Base-by-base conservation (phyloP, 1,140 invertebrate genomes). In the Tetragnatha versicolor region DNA sequence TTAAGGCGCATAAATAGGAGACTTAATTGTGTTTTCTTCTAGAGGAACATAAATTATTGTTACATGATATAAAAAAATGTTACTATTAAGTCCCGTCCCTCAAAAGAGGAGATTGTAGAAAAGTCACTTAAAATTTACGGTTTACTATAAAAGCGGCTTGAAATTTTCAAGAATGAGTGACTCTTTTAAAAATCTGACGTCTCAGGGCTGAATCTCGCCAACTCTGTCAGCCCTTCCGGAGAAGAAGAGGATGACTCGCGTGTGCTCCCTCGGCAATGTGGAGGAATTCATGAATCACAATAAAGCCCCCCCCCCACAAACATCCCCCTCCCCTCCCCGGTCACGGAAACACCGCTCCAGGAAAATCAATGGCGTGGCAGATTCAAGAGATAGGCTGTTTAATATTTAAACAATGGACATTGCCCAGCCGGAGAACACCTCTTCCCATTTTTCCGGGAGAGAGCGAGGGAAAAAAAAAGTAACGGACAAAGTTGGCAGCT, bases 401-500 rank as follows among this genome's bases (percentile, higher is more conserved):
- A 77, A 77, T 77, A 77, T 77, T 77, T 77, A 77, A 77, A 77
- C 73, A 66, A 77, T 77, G 73, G 73, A 77, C 73, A 77, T 25
- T 77, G 73, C 73, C 73, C 73, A 77, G 73, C 31, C 9, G 55
- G 35, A 58, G 55, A 27, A 7, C 55, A 58, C 29, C 55, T 58
- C 29, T 58, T 35, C 14, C n/a, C 35, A 33, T 25, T 58, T 58
- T 58, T 66, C 17, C 27, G 22, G 60, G 12, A 20, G 6, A 1
- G 47, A 14, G 6, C 5, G 53, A 29, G 53, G 27, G 27, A 42
- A 39, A 63, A 63, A 63, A 37, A 35, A 49, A 22, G 42, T 66
- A 27, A 14, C 42, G 63, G 39, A 45, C 55, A 58, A 58, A 35
- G 10, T 58, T 33, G 14, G 14, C 25, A 31, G 10, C 5, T 5